Evolutionary conservation across 1,140 invertebrate species (phyloP).

Genomic region (Thalassaphorura encarpata): DNA sequence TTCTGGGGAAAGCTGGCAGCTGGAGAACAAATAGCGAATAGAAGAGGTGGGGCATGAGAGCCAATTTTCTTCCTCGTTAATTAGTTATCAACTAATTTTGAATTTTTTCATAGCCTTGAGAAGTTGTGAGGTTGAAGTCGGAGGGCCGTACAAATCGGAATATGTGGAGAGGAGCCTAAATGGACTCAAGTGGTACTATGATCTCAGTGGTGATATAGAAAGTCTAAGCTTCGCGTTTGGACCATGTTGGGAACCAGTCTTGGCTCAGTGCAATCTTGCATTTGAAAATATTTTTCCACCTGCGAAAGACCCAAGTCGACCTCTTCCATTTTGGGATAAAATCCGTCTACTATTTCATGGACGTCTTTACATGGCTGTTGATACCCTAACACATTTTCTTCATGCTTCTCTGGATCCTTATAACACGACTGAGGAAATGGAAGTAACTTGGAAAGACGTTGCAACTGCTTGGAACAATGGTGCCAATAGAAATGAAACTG

Average conservation of each 20-base stretch:
- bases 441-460: conserved; percentile 83
- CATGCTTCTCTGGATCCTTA: conserved; percentile 96
- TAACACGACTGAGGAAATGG: conserved; percentile 98
- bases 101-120: conserved; percentile 41
- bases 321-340: conserved; percentile 96
- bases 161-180: conserved; percentile 67
- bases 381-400: conserved; percentile 73
- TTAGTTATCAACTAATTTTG: background rate
- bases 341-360: conserved; percentile 86
- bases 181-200: conserved; percentile 93
- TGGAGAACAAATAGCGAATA: conserved; percentile 73
- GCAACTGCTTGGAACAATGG: conserved; percentile 94
- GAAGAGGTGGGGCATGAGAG: conserved; percentile 47
- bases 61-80: background rate
- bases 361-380: conserved; percentile 71
- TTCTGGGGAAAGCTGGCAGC: conserved; percentile 83
- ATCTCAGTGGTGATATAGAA: conserved; percentile 88
- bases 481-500: conserved; percentile 35
- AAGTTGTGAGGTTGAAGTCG: conserved; percentile 41
- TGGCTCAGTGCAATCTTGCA: conserved; percentile 83
- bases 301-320: conserved; percentile 84
- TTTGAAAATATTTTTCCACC: conserved; percentile 77
- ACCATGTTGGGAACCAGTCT: conserved; percentile 96
- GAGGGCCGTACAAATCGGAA: conserved; percentile 40
- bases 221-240: conserved; percentile 87